phyloP scores from a whole-genome alignment of 2,797 vertebrate species.

The Oreortyx pictus region DNA sequence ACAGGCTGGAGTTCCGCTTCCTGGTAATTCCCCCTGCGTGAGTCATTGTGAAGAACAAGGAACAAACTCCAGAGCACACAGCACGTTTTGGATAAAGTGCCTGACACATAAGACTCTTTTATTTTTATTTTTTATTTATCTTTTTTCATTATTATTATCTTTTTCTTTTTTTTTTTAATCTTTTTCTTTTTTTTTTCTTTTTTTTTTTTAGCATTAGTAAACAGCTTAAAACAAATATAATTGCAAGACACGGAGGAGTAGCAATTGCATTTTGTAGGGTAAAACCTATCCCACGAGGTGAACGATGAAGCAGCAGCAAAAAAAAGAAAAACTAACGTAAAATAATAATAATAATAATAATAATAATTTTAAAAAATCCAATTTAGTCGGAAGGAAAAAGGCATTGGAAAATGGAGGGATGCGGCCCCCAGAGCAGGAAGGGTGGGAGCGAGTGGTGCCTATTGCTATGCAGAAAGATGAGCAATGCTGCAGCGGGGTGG shows the following conservation, averaged over 20 bases:
- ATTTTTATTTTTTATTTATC: not conserved
- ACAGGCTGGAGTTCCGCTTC: slow-evolving; percentile 46
- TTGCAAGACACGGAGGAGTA: slow-evolving; percentile 70
- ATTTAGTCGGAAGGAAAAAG: slow-evolving; percentile 29
- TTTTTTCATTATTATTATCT: not conserved
- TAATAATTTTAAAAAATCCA: not conserved
- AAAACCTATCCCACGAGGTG: slow-evolving; percentile 63
- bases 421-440: not conserved
- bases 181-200: not conserved
- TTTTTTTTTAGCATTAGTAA: slow-evolving; percentile 46
- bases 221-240: slow-evolving; percentile 72
- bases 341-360: not conserved
- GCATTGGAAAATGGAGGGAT: not conserved
- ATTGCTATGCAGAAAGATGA: slow-evolving; percentile 54
- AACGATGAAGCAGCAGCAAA: slow-evolving; percentile 19
- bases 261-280: slow-evolving; percentile 66
- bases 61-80: slow-evolving; percentile 72
- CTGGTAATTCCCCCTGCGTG: not conserved
- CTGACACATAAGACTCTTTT: slow-evolving; percentile 71
- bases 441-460: not conserved
- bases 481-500: not conserved
- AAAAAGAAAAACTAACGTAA: not conserved
- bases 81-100: slow-evolving; percentile 78
- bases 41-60: slow-evolving; percentile 54
- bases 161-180: not conserved